Conservation (phyloP, 1,140 invertebrate species). For the Drosophila serrata region DNA sequence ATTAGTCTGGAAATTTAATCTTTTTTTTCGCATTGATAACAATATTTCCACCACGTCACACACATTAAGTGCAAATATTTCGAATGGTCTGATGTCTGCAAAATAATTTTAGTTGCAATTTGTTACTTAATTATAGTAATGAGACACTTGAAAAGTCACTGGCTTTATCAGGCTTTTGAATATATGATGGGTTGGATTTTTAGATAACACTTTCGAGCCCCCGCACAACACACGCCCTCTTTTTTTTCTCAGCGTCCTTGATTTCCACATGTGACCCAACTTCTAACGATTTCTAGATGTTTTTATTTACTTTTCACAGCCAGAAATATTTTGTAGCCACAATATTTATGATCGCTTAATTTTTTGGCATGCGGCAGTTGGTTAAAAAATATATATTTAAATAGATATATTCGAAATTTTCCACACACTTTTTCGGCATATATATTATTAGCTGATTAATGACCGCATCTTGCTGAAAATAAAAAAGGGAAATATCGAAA, state of each 20-base stretch:
- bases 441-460: constrained; percentile 59
- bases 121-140: background rate
- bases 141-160: constrained; percentile 1
- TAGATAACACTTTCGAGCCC: constrained; percentile 51
- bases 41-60: constrained; percentile 1
- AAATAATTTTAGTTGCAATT: constrained; percentile 4
- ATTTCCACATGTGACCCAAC: constrained; percentile 42
- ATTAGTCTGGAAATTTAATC: constrained; percentile 18
- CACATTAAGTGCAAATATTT: background rate
- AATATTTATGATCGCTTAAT: constrained; percentile 34
- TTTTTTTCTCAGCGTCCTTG: constrained; percentile 28
- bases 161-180: constrained; percentile 12
- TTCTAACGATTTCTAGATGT: constrained; percentile 7
- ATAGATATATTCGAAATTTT: constrained; percentile 55
- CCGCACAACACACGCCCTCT: constrained; percentile 36
- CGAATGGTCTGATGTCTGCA: constrained; percentile 14
- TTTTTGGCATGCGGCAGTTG: constrained; percentile 50
- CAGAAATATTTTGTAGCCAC: background rate
- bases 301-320: constrained; percentile 24
- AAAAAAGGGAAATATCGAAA: constrained; percentile 47
- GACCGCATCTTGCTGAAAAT: constrained; percentile 38
- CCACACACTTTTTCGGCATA: constrained; percentile 45
- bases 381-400: constrained; percentile 13
- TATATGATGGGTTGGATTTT: constrained; percentile 23
- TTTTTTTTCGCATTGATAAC: constrained; percentile 13